phyloP scores from a whole-genome alignment of 2,888 invertebrate species.

The Ommatoiulus sabulosus region DNA sequence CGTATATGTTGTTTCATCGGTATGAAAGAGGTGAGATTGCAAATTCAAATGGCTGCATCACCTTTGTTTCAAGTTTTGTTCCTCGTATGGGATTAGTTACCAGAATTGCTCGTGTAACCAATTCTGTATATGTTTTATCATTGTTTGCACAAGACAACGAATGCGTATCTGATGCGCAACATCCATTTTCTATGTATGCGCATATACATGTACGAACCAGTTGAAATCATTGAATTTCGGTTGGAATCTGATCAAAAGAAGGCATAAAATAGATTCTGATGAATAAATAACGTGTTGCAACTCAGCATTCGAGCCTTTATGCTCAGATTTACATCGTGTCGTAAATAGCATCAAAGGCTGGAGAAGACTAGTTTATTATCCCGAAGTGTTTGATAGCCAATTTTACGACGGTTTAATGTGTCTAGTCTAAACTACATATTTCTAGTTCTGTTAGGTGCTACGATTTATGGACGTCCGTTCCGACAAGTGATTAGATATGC shows the following conservation, averaged over 20 bases:
- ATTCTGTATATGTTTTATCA: not conserved
- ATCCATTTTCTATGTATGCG: not conserved
- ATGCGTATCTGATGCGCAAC: not conserved
- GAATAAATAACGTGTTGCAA: not conserved
- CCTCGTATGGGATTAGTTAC: not conserved
- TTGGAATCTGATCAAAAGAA: not conserved
- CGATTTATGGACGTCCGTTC: not conserved
- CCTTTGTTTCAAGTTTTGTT: not conserved
- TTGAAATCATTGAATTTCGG: not conserved
- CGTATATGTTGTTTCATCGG: not conserved
- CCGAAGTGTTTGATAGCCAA: conserved; percentile 7
- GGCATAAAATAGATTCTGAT: not conserved
- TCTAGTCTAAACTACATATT: not conserved
- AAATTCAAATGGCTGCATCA: not conserved
- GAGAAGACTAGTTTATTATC: not conserved
- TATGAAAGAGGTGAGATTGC: not conserved
- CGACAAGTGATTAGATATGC: not conserved
- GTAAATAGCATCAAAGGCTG: not conserved
- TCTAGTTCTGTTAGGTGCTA: not conserved
- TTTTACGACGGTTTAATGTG: conserved; percentile 21
- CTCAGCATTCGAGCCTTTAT: not conserved
- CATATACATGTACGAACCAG: no score
- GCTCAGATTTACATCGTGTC: not conserved
- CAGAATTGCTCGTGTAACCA: not conserved
- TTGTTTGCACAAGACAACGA: not conserved